Percentiles rank a stretch among this genome's conserved stretches.
Evolutionary conservation across 2,797 vertebrate species (phyloP).

Genomic region (Mus minutoides): DNA sequence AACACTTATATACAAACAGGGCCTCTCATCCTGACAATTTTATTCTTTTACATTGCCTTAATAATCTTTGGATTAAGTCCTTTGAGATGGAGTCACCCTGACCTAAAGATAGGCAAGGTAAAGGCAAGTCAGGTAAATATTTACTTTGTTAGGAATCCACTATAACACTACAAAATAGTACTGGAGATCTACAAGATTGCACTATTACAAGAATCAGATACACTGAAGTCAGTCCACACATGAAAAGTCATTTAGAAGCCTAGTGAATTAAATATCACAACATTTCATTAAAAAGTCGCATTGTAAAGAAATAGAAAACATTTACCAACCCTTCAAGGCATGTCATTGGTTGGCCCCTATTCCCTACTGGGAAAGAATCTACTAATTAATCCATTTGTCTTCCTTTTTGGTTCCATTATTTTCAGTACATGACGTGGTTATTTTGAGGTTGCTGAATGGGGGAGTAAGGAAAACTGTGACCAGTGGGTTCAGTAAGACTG

Average conservation of each 20-base stretch:
- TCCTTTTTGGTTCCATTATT: constrained; percentile 15
- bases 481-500: not conserved
- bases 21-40: not conserved
- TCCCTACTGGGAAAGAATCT: not conserved
- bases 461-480: not conserved
- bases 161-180: not conserved
- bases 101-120: not conserved
- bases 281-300: not conserved
- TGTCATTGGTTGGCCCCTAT: not conserved
- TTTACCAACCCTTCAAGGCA: not conserved
- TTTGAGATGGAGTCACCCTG: not conserved
- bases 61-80: not conserved
- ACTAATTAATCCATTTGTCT: not conserved
- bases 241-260: constrained; percentile 3
- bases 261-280: constrained; percentile 23
- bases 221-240: not conserved
- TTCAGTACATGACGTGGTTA: not conserved
- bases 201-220: not conserved
- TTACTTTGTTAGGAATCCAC: not conserved
- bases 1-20: not conserved
- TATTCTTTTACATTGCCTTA: not conserved
- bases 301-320: not conserved
- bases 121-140: not conserved
- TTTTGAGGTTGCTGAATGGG: not conserved
- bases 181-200: not conserved